Evolutionary conservation across 2,797 vertebrate genomes (phyloP).

Genomic region (Numenius phaeopus): DNA sequence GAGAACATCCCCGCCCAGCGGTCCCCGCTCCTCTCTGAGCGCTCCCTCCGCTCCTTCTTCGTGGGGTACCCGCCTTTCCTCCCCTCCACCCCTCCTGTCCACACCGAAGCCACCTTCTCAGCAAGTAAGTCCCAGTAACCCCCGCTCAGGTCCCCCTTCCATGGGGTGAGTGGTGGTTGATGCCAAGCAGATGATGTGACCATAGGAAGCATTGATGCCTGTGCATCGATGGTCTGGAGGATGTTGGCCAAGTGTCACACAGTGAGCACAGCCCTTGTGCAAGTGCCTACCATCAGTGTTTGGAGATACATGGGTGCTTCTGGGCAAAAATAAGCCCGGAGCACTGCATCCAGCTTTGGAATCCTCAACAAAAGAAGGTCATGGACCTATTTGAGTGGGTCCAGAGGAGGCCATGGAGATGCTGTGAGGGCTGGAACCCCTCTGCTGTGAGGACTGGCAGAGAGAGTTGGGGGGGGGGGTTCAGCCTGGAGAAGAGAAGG

Average conservation of each 20-base stretch:
- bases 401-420: not conserved
- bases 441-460: not conserved
- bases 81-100: constrained; percentile 95
- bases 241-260: fast-evolving
- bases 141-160: fast-evolving
- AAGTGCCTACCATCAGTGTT: not conserved
- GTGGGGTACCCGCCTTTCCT: constrained; percentile 91
- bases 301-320: not conserved
- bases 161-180: not conserved
- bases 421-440: not conserved
- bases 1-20: constrained; percentile 96
- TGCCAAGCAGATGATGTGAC: not conserved
- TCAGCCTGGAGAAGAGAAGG: not conserved
- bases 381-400: not conserved
- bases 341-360: not conserved
- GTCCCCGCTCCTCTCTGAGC: constrained; percentile 91
- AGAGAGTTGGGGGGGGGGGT: not conserved
- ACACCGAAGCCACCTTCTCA: constrained; percentile 89
- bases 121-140: constrained; percentile 86
- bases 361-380: not conserved
- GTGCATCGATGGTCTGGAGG: not conserved
- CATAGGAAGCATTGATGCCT: not conserved
- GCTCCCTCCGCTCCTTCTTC: constrained; percentile 96
- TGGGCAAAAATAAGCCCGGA: not conserved
- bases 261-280: fast-evolving